phyloP scores from a whole-genome alignment of 2,888 invertebrate species.

The Stegana nigrithorax region DNA sequence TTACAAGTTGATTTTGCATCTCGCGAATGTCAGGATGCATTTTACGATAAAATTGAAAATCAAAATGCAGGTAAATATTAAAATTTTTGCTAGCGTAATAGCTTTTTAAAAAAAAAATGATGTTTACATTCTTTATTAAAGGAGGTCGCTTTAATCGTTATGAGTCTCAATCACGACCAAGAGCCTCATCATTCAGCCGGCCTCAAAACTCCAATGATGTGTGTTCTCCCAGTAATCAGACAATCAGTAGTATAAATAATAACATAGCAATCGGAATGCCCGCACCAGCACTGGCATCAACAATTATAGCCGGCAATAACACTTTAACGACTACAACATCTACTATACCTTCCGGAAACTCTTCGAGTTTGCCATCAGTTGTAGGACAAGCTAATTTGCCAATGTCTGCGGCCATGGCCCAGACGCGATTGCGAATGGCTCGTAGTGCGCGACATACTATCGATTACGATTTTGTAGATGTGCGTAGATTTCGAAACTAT shows the following conservation, averaged over 20 bases:
- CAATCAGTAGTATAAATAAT: constrained; percentile 49
- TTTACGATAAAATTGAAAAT: constrained; percentile 91
- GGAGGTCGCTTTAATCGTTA: constrained; percentile 72
- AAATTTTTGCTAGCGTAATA: background rate
- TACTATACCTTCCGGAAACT: constrained; percentile 23
- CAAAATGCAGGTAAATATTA: constrained; percentile 64
- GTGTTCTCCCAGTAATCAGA: constrained; percentile 59
- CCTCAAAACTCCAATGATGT: constrained; percentile 64
- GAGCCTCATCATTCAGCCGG: constrained; percentile 68
- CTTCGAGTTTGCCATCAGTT: constrained; percentile 46
- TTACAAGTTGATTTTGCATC: constrained; percentile 97
- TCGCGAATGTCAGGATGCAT: constrained; percentile 92
- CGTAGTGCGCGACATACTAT: constrained; percentile 61
- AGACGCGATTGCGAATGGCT: constrained; percentile 69
- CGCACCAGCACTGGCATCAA: constrained; percentile 50
- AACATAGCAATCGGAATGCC: constrained; percentile 44
- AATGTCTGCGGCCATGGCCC: constrained; percentile 67
- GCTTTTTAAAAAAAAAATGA: background rate
- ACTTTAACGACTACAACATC: constrained; percentile 16
- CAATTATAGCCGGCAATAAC: constrained; percentile 44
- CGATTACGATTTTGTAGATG: constrained; percentile 61
- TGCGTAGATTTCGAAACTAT: constrained; percentile 73
- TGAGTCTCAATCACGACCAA: constrained; percentile 70
- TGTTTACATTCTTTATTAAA: constrained; percentile 34
- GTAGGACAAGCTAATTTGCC: constrained; percentile 69